Percentiles rank a stretch among this genome's conserved stretches.
Evolutionary conservation across 2,888 invertebrate species (phyloP).

Genomic region (Xiphydria camelus): DNA sequence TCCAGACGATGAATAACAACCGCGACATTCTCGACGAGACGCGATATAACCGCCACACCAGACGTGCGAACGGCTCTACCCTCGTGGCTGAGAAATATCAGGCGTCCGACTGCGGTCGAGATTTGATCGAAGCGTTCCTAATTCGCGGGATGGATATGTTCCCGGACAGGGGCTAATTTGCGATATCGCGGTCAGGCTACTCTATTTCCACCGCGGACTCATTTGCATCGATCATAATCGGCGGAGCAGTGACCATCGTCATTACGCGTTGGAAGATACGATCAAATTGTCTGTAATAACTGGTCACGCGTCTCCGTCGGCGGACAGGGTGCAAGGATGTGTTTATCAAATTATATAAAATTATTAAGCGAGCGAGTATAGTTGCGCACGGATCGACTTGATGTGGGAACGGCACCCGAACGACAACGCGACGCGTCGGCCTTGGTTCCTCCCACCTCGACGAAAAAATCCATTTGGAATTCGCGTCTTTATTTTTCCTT

Average conservation of each 20-base stretch:
- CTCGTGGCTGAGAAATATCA: too few relatives aligned
- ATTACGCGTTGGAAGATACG: constrained; percentile 49
- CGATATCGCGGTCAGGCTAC: background rate
- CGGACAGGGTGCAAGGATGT: constrained; percentile 34
- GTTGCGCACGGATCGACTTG: constrained; percentile 6
- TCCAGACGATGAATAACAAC: constrained; percentile 4
- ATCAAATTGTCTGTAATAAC: constrained; percentile 55
- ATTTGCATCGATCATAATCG: constrained; percentile 51
- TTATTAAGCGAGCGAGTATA: constrained; percentile 46
- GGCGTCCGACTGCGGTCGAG: too few relatives aligned
- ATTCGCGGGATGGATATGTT: background rate
- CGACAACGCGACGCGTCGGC: background rate
- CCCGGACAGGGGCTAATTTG: constrained; percentile 7
- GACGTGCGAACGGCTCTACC: too few relatives aligned
- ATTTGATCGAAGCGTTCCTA: too few relatives aligned
- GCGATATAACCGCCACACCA: too few relatives aligned
- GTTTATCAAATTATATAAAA: constrained; percentile 56
- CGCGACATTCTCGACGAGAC: constrained; percentile 21
- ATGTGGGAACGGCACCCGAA: constrained; percentile 13
- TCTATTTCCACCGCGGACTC: constrained; percentile 20
- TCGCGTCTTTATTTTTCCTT: too few relatives aligned
- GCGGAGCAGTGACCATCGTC: constrained; percentile 45
- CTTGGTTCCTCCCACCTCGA: background rate
- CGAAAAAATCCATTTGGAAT: too few relatives aligned
- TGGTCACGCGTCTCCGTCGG: constrained; percentile 29